Conservation (phyloP, 1,140 invertebrate species). For the Pseudomyrmex gracilis region DNA sequence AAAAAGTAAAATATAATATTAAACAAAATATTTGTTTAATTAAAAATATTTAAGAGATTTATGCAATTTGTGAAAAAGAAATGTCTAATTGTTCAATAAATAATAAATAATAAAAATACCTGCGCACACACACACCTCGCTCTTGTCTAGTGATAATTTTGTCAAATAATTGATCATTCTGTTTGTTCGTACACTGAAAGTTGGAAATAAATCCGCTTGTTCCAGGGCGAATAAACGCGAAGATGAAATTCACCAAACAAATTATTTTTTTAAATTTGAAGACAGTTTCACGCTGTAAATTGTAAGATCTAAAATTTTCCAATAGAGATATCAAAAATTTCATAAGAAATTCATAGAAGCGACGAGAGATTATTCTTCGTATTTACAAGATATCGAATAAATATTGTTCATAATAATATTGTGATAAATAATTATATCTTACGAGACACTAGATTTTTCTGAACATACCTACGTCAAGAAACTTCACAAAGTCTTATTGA, state of each 20-base stretch:
- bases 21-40: too few relatives aligned
- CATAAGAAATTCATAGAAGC: background rate
- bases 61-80: too few relatives aligned
- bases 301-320: background rate
- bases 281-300: background rate
- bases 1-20: too few relatives aligned
- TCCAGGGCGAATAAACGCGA: background rate
- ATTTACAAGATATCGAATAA: background rate
- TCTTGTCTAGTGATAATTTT: too few relatives aligned
- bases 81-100: too few relatives aligned
- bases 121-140: too few relatives aligned
- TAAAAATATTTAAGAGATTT: too few relatives aligned
- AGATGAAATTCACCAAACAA: background rate
- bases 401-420: constrained; percentile 4
- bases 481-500: constrained; percentile 31
- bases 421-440: background rate
- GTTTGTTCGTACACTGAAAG: background rate
- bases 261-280: too few relatives aligned
- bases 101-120: too few relatives aligned
- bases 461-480: constrained; percentile 14
- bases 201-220: constrained; percentile 18
- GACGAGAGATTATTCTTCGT: too few relatives aligned
- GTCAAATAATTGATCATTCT: too few relatives aligned
- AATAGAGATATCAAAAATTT: background rate
- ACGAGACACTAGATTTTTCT: background rate